Percentiles rank a stretch among this genome's conserved stretches.
phyloP scores from a whole-genome alignment of 2,797 vertebrate species.

The Siniperca undulata region DNA sequence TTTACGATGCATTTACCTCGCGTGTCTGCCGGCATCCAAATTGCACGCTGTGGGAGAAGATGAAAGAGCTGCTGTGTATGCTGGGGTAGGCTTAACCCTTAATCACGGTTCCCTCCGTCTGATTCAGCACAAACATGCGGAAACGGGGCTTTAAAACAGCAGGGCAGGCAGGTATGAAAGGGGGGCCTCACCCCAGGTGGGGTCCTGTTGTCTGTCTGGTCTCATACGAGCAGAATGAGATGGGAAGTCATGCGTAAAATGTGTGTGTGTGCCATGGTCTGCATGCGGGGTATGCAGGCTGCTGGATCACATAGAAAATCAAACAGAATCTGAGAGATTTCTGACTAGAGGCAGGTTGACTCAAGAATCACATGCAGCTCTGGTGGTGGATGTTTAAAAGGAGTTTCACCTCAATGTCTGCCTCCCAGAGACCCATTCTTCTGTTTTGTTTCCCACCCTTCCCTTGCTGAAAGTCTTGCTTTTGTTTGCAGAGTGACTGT shows the following conservation, averaged over 20 bases:
- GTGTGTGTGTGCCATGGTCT: slow-evolving; percentile 28
- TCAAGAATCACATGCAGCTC: background rate
- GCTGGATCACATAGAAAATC: slow-evolving; percentile 9
- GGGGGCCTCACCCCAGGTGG: slow-evolving; percentile 31
- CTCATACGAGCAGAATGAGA: slow-evolving; percentile 30
- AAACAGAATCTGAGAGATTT: slow-evolving; percentile 11
- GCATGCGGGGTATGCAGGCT: slow-evolving; percentile 18
- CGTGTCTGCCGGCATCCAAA: slow-evolving; percentile 72
- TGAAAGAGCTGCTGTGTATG: slow-evolving; percentile 74
- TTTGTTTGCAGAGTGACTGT: slow-evolving; percentile 52
- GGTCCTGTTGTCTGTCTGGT: slow-evolving; percentile 39
- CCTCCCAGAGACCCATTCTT: slow-evolving; percentile 9
- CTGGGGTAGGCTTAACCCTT: slow-evolving; percentile 53
- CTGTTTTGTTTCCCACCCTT: slow-evolving; percentile 51
- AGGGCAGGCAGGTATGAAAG: slow-evolving; percentile 51
- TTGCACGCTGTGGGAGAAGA: slow-evolving; percentile 72
- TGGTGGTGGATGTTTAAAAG: background rate
- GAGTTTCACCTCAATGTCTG: background rate
- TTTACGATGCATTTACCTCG: slow-evolving; percentile 69
- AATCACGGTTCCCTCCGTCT: slow-evolving; percentile 61
- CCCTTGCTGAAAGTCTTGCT: slow-evolving; percentile 28
- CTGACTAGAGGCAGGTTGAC: background rate
- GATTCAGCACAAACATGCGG: slow-evolving; percentile 75
- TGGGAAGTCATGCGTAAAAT: slow-evolving; percentile 71
- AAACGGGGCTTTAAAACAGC: slow-evolving; percentile 71